Percentiles rank a stretch among this genome's conserved stretches.
Conservation (phyloP, 2,797 vertebrate genomes). For the Crotalus adamanteus region DNA sequence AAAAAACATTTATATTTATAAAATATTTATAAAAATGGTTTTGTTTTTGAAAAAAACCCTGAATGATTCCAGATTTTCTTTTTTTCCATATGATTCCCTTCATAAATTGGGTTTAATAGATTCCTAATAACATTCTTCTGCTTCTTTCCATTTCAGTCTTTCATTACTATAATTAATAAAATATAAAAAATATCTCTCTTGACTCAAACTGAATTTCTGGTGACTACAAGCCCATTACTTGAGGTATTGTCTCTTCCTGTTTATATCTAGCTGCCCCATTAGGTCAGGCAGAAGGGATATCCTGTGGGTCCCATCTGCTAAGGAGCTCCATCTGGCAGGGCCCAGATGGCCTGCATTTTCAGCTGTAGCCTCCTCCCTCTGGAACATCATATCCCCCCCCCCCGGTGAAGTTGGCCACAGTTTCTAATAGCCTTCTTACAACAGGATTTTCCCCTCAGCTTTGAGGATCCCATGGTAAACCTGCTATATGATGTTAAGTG, state of each 20-base stretch:
- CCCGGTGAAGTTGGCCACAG: neutral
- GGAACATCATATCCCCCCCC: neutral
- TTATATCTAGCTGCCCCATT: neutral
- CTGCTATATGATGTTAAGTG: neutral
- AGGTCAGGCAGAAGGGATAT: neutral
- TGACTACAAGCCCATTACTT: neutral
- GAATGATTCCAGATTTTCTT: conserved; percentile 19
- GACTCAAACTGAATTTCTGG: neutral
- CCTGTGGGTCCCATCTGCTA: neutral
- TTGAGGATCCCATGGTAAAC: neutral
- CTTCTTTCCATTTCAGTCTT: neutral
- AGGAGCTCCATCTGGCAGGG: neutral
- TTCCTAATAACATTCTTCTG: neutral
- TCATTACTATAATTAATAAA: neutral
- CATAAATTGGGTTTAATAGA: neutral
- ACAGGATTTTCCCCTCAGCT: neutral
- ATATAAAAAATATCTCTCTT: neutral
- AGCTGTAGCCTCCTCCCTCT: neutral
- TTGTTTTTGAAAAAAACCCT: neutral
- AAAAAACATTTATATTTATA: neutral
- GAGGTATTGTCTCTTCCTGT: neutral
- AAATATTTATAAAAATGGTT: conserved; percentile 1
- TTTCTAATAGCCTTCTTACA: neutral
- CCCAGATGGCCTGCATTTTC: neutral
- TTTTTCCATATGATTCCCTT: neutral